Conservation (phyloP, 2,113 vertebrate species). For the Empidonax traillii region DNA sequence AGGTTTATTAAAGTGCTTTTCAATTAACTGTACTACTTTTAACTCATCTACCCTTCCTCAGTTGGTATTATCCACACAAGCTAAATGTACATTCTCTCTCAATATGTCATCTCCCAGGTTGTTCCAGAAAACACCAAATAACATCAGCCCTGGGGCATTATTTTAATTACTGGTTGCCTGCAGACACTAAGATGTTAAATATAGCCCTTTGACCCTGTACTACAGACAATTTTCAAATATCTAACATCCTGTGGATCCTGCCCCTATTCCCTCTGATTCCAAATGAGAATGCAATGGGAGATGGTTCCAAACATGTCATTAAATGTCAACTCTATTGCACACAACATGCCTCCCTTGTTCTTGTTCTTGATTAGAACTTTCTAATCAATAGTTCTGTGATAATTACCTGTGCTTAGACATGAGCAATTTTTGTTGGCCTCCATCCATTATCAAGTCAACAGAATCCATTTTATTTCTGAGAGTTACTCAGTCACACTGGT, state of each 20-base stretch:
- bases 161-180: rapidly evolving
- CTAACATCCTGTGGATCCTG: background rate
- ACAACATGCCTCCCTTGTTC: background rate
- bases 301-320: background rate
- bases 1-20: background rate
- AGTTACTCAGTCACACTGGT: background rate
- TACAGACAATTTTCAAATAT: background rate
- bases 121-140: background rate
- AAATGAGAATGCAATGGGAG: background rate
- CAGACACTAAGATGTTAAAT: background rate
- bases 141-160: background rate
- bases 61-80: background rate
- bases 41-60: background rate
- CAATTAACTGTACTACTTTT: background rate
- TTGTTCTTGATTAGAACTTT: background rate
- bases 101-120: background rate
- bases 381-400: background rate
- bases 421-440: background rate
- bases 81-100: background rate
- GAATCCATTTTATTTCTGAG: background rate
- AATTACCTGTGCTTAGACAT: background rate
- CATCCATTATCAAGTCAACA: background rate
- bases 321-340: background rate
- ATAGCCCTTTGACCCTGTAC: background rate
- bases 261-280: background rate